Evolutionary conservation across 1,140 invertebrate species (phyloP).

Genomic region (Drosophila willistoni): DNA sequence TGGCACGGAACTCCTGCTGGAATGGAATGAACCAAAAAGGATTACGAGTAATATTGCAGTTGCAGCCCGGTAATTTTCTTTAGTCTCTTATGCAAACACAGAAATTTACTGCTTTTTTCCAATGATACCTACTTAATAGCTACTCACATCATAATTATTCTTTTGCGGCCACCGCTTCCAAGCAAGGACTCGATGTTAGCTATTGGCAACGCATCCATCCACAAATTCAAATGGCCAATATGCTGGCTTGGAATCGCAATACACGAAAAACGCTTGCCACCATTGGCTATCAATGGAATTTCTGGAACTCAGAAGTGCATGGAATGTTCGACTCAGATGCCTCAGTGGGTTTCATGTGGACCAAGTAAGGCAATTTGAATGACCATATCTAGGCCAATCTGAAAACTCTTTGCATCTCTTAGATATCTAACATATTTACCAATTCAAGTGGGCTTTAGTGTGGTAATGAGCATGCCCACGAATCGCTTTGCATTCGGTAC

Average conservation of each 20-base stretch:
- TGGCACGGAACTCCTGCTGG: slow-evolving; percentile 68
- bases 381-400: background rate
- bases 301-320: slow-evolving; percentile 66
- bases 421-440: slow-evolving; percentile 65
- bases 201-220: slow-evolving; percentile 80
- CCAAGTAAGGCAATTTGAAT: slow-evolving; percentile 41
- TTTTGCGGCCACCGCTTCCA: slow-evolving; percentile 64
- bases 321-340: slow-evolving; percentile 77
- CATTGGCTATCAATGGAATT: slow-evolving; percentile 79
- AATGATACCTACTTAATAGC: slow-evolving; percentile 11
- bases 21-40: slow-evolving; percentile 68
- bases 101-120: background rate
- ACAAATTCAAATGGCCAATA: slow-evolving; percentile 76
- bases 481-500: slow-evolving; percentile 76
- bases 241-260: slow-evolving; percentile 72
- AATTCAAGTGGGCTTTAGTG: slow-evolving; percentile 69
- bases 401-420: background rate
- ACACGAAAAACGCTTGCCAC: slow-evolving; percentile 72
- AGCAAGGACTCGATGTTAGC: slow-evolving; percentile 72
- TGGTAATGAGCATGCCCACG: slow-evolving; percentile 69
- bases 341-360: slow-evolving; percentile 78
- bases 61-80: slow-evolving; percentile 57
- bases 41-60: slow-evolving; percentile 59
- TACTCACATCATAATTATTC: slow-evolving; percentile 65
- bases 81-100: background rate